Base-by-base conservation (phyloP, 2,797 vertebrate species). In the Ficedula albicollis region DNA sequence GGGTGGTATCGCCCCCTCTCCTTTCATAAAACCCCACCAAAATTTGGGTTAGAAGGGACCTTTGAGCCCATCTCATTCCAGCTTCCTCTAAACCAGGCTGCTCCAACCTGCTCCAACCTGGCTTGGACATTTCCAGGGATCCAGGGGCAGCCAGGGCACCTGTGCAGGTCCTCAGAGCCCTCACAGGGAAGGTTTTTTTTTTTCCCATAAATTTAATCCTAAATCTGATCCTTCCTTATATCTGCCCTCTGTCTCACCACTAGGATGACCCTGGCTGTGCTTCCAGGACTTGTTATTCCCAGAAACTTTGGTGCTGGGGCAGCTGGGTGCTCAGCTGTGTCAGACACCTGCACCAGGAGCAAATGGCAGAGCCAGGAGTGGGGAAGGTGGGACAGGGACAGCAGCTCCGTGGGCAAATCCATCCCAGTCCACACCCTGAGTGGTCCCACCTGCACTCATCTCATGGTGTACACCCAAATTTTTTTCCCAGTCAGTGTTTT, bases 21-120 rank as follows among this genome's bases (percentile, higher is more conserved):
- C 38, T 38, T 38, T 12, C 38, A 38, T 38, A 38, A 38, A 38
- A 38, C 38, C 38, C 38, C 38, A 34, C 34, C 34, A 44, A 0
- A 10, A 2, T 27, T 66, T 43, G 39, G 5, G 8, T n/a, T 13
- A 25, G 9, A 38, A 77, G 16, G 39, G 13, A 46, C 1, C 13
- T 59, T 6, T 52, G 36, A 72, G 13, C 30, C 19, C 15, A 9
- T 16, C 25, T 26, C 10, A 36, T 30, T 58, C 38, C 58, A 74
- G 6, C 17, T 80, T 22, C 38, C 25, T 13, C n/a, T 44, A 15
- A 2, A 0, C 25, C 20, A 87, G 34, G 11, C 0, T 1, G 23
- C 16, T 58, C 59, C 44, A 51, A n/a, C 13, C 0, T 1, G 23
- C 16, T 58, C 59, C 44, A 51, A n/a, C 13, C 68, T 18, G 20